Base-by-base conservation (phyloP, 2,888 invertebrate genomes). In the Priapulus caudatus region DNA sequence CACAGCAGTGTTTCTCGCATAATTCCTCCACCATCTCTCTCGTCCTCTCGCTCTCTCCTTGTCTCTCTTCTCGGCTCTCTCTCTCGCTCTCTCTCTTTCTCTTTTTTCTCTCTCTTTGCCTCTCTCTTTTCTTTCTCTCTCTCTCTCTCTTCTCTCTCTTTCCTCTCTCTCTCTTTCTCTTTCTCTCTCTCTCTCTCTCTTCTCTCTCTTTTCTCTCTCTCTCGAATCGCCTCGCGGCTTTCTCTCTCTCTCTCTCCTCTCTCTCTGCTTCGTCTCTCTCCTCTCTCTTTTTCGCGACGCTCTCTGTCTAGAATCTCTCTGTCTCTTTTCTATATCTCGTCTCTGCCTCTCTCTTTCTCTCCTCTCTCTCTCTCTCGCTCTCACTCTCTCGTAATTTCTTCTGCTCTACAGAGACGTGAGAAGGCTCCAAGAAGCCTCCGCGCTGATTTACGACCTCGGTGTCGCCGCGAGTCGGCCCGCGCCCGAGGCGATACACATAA, bases 141-240 rank as follows among this genome's bases (percentile, higher is more conserved):
- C 48, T 33, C 24, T 50, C 21, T 51, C 50, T 49, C 18, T 15
- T 10, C 22, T 15, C 50, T 50, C 20, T 50, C 50, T 20, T 49
- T 15, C 16, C n/a, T 15, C n/a, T n/a, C 20, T 49, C 20, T 50
- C 15, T 51, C n/a, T 21, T 20, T 16, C 5, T 51, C 23, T 33
- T 33, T 33, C 33, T 33, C n/a, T n/a, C n/a, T 33, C 33, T 33
- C n/a, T n/a, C n/a, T 33, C 33, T 33, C n/a, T n/a, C n/a, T 33
- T n/a, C n/a, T 33, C 33, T 33, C n/a, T n/a, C n/a, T 33, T n/a
- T 33, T 33, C 33, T 33, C n/a, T n/a, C n/a, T 33, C 33, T 33
- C n/a, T n/a, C n/a, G 10, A 10, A 15, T 33, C 33, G 10, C n/a
- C 33, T 33, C n/a, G 10, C n/a, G 10, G 10, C n/a, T 33, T n/a